Conservation (phyloP, 2,113 vertebrate genomes). For the Sorex araneus region DNA sequence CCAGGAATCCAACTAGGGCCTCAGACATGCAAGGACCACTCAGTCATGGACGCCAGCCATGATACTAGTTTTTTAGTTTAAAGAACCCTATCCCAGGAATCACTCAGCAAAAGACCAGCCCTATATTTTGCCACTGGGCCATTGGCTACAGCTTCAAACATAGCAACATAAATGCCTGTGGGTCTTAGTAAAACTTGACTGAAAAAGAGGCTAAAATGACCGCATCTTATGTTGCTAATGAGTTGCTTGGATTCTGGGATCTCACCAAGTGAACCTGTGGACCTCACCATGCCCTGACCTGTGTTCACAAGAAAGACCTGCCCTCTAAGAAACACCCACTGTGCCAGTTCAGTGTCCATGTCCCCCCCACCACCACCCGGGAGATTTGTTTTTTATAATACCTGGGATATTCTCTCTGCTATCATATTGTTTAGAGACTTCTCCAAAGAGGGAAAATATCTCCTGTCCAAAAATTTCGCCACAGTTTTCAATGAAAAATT, state of each 20-base stretch:
- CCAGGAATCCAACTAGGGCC: no score
- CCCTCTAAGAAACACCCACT: no score
- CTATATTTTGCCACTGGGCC: not conserved
- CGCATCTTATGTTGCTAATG: not conserved
- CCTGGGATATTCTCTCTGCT: conserved; percentile 92
- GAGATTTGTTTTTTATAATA: conserved; percentile 76
- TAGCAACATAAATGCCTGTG: not conserved
- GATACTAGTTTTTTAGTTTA: no score
- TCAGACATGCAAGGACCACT: no score
- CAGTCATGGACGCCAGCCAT: not conserved
- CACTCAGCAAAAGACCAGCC: not conserved
- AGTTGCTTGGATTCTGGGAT: not conserved
- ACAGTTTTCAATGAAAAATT: conserved; percentile 95
- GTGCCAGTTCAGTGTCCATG: not conserved
- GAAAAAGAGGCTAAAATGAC: conserved; percentile 9
- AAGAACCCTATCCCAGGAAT: not conserved
- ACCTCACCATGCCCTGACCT: no score
- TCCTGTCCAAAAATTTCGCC: conserved; percentile 93
- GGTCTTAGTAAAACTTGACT: not conserved
- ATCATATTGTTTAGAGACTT: conserved; percentile 87
- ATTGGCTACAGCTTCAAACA: not conserved
- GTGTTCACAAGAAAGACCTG: no score
- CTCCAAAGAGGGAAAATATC: conserved; percentile 91
- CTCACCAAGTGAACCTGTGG: not conserved
- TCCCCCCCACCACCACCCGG: not conserved